Evolutionary conservation across 2,888 invertebrate genomes (phyloP), one percentile per base, ranked within the genome.

Genomic region (Lasioglossum vierecki): DNA sequence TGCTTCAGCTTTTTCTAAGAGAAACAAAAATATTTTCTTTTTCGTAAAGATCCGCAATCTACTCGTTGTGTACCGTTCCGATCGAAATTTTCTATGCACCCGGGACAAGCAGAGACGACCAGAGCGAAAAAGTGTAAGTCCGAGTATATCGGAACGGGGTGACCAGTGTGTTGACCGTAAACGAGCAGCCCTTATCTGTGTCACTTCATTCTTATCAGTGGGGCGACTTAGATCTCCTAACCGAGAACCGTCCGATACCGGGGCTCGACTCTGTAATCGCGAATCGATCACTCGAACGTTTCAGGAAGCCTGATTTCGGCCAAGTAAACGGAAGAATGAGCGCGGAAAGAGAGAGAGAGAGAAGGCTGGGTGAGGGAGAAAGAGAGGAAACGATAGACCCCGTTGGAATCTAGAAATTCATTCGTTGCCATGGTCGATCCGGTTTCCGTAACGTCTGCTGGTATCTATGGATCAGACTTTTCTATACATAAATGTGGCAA

Each of bases 401-500:
- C 15, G 30, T 66, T 35, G 75, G 82, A 84, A 84, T 88, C 83
- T 87, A 74, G 86, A 83, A 87, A 88, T 86, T 88, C 87, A 85
- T 85, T 86, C 85, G 87, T 83, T 82, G 88, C 76, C 81, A 79
- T 78, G 86, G 83, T 22, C 87, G 86, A 88, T 88, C 89, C 84
- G 86, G 86, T 88, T 90, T 89, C 91, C 89, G 89, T 90, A 90
- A 88, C 88, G 90, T 87, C 86, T 77, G 87, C 89, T 87, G 88
- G 79, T 78, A 85, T 86, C 76, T 77, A 77, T 53, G 76, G 88
- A 90, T 91, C 92, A 88, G 92, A 91, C 89, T 92, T 92, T 91
- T 90, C 92, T 92, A 90, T 89, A 90, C 92, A 91, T 92, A 89
- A 92, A 92, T 91, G 91, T 91, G 91, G 91, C 91, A 90, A 91